phyloP scores from a whole-genome alignment of 2,888 invertebrate genomes.

The Fabriciana adippe region DNA sequence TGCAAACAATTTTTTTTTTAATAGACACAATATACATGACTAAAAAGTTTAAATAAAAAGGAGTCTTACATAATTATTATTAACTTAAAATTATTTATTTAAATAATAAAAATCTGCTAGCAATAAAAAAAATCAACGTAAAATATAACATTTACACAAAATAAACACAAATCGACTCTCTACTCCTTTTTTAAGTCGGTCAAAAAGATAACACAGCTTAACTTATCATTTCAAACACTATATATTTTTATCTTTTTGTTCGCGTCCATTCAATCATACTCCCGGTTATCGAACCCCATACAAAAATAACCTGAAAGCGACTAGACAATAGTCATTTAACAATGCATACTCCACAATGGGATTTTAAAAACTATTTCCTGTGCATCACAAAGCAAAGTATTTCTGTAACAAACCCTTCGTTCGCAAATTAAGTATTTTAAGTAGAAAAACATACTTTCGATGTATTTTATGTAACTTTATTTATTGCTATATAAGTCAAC shows the following conservation, averaged over 20 bases:
- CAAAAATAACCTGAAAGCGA: conserved; percentile 32
- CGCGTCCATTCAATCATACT: conserved; percentile 25
- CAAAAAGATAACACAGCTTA: conserved; percentile 8
- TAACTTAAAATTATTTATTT: too few species aligned
- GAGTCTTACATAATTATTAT: too few species aligned
- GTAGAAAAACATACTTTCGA: not conserved
- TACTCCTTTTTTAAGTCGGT: not conserved
- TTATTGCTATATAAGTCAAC: not conserved
- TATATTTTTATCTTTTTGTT: conserved; percentile 17
- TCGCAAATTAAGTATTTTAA: conserved; percentile 5
- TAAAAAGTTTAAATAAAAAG: too few species aligned
- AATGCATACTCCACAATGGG: conserved; percentile 30
- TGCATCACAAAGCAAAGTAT: conserved; percentile 8
- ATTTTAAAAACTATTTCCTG: conserved; percentile 26
- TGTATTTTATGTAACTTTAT: not conserved
- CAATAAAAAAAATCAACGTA: too few species aligned
- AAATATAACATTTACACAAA: too few species aligned
- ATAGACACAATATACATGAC: too few species aligned
- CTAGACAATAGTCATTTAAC: conserved; percentile 29
- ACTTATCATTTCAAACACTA: conserved; percentile 18
- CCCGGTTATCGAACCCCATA: conserved; percentile 30
- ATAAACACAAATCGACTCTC: too few species aligned
- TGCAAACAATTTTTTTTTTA: too few species aligned
- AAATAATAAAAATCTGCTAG: too few species aligned
- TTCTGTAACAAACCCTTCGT: conserved; percentile 16